Evolutionary conservation across 2,888 invertebrate species (phyloP), one percentile per base, ranked within the genome.

Genomic region (Diplazon laetatorius): DNA sequence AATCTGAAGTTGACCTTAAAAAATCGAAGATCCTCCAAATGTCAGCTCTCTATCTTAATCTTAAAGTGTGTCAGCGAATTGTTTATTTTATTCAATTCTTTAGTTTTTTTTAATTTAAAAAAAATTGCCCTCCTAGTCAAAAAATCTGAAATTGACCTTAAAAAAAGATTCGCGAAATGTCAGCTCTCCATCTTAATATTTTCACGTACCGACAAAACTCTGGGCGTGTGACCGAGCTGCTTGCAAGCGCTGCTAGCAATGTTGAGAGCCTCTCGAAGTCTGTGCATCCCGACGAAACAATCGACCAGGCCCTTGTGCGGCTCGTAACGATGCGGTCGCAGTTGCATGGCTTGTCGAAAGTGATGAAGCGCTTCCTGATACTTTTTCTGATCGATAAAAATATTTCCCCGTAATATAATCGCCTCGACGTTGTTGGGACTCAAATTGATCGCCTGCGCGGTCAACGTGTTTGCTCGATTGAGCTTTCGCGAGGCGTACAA

Each of bases 301-400:
- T 95, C 95, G 1, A 96, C 94, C 30, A 96, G 89, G n/a, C 96
- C 96, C 90, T 95, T 94, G 87, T 96, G 95, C 0, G 95, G 93
- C 88, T 97, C 97, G 88, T 93, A 95, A 78, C 95, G 92, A 85
- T 93, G 92, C 39, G 95, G 94, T 72, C 94, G 94, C 57, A 93
- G 86, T 85, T 93, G 92, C 73, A 94, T 91, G 0, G 95, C 95
- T 87, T 95, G 95, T 82, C 94, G 92, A 87, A 94, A 95, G 88
- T 94, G 94, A 63, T 92, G 90, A 1, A 94, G 92, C 0, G 95
- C 95, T 81, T 95, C 95, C 73, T 93, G 92, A 82, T 93, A 93
- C 85, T 94, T 94, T 85, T 94, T 94, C 76, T 95, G 90, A 81
- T 95, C 94, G 70, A 94, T 90, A 12, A 95, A 91, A 72, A 95